Evolutionary conservation across 1,140 invertebrate genomes (phyloP).

Genomic region (Pseudomyrmex gracilis): DNA sequence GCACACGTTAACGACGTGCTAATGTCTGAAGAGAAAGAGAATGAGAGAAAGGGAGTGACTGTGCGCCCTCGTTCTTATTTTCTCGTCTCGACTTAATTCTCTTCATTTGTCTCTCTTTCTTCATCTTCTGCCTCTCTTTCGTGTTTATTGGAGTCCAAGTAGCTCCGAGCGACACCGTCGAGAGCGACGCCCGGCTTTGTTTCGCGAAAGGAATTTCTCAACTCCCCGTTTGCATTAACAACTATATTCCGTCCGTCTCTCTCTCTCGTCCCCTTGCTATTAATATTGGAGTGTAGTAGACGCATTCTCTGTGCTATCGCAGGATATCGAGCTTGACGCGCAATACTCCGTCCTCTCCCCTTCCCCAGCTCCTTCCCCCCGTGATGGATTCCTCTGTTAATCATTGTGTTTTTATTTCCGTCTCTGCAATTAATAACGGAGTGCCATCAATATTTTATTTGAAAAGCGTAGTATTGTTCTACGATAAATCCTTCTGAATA

Average conservation of each 20-base stretch:
- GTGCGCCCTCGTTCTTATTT: conserved; percentile 19
- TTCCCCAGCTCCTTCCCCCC: no score
- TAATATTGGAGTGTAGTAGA: conserved; percentile 12
- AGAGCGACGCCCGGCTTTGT: conserved; percentile 23
- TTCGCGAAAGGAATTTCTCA: conserved; percentile 50
- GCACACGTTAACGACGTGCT: conserved; percentile 26
- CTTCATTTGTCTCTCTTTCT: conserved; percentile 42
- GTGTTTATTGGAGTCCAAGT: conserved; percentile 54
- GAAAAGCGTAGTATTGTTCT: not conserved
- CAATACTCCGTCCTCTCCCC: not conserved
- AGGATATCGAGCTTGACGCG: conserved; percentile 24
- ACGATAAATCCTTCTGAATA: not conserved
- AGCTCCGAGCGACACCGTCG: conserved; percentile 33
- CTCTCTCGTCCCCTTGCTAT: not conserved
- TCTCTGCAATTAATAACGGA: conserved; percentile 19
- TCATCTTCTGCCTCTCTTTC: conserved; percentile 4
- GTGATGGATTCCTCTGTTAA: conserved; percentile 4
- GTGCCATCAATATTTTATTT: not conserved
- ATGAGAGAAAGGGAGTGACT: not conserved
- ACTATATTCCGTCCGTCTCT: not conserved
- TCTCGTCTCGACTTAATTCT: conserved; percentile 50
- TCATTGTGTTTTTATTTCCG: conserved; percentile 17
- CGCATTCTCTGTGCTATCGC: not conserved
- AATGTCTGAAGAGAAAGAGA: not conserved
- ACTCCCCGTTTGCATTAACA: conserved; percentile 40